Evolutionary conservation across 2,113 vertebrate species (phyloP).

Genomic region (Oncorhynchus masou): DNA sequence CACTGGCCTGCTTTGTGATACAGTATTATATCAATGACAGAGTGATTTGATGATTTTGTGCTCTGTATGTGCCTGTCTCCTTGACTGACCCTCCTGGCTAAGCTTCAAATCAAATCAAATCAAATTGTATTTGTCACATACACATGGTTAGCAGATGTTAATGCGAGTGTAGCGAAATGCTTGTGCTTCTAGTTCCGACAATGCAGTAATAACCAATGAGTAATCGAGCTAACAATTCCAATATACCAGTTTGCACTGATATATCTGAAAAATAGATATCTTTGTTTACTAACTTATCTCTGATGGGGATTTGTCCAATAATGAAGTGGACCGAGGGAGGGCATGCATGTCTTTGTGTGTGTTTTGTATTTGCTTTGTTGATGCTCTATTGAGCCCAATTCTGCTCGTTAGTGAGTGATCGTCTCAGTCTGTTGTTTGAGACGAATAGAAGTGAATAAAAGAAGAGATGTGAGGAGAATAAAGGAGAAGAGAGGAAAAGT

Average conservation of each 20-base stretch:
- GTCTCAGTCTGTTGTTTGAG: no score
- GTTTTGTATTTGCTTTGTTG: background rate
- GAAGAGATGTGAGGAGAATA: conserved; percentile 26
- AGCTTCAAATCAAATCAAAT: no score
- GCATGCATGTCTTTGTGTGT: background rate
- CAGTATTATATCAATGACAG: background rate
- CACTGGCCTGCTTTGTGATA: no score
- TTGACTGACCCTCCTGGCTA: background rate
- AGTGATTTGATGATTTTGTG: background rate
- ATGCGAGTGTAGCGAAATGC: no score
- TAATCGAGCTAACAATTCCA: no score
- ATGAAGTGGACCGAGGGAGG: background rate
- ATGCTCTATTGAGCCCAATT: background rate
- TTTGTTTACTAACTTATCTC: background rate
- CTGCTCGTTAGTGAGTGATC: background rate
- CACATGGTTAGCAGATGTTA: no score
- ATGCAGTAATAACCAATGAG: no score
- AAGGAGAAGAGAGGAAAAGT: no score
- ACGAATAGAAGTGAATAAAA: no score
- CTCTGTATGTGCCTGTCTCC: background rate
- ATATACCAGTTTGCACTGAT: background rate
- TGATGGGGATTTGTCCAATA: background rate
- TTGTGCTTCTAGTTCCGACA: no score
- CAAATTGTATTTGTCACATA: no score
- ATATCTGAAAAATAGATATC: background rate